Base-by-base conservation (phyloP, 2,888 invertebrate species). In the Agonopterix heracliana region DNA sequence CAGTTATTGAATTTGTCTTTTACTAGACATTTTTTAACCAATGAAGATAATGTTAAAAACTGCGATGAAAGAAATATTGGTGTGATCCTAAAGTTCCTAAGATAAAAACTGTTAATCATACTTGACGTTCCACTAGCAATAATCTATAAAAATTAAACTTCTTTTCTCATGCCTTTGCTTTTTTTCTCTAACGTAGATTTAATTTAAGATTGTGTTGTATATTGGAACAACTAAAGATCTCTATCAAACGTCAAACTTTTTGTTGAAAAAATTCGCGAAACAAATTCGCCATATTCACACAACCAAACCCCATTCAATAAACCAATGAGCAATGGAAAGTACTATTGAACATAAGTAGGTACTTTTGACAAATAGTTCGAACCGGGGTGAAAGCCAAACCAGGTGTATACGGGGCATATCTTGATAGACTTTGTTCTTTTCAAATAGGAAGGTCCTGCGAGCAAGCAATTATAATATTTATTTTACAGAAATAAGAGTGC, bases 321-420 rank as follows among this genome's bases (percentile, higher is more conserved):
- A 67, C 66, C 77, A 85, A 82, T 84, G 80, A 78, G 65, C 77
- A 73, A 68, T 76, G 72, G 71, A 75, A 71, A 75, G 73, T 67
- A 71, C 74, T 79, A 81, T 79, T 81, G 68, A 77, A 72, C 66
- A 68, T 70, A 74, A 76, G 80, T 64, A 66, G 84, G 83, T 73
- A 70, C 71, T 66, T 65, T 66, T 67, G 55, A 68, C 67, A 63
- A 71, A 68, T 65, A 68, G 67, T 61, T 64, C 53, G 63, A 60
- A 54, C 55, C 73, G 68, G 74, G 78, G 83, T 70, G 76, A 81
- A 77, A 85, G 78, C 26, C 26, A 77, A 85, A 78, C 87, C 87
- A 86, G 87, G 85, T 87, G 87, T 74, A 77, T 76, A 57, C 70
- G 61, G 76, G 73, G 71, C 66, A 64, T 84, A 88, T 88, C 87